phyloP scores from a whole-genome alignment of 2,888 invertebrate genomes.

The Campopleginae sp. region DNA sequence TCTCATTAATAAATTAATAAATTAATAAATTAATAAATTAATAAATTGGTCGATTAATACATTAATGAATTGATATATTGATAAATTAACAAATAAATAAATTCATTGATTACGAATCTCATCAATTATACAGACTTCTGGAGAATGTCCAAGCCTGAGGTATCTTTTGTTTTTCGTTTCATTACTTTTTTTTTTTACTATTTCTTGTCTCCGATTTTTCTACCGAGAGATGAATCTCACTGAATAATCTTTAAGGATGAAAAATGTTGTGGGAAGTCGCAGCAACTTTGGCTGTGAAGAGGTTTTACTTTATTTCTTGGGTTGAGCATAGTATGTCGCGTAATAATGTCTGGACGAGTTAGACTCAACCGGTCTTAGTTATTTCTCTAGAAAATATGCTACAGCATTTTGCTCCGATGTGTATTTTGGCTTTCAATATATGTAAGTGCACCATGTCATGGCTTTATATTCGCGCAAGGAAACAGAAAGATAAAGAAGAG shows the following conservation, averaged over 20 bases:
- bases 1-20: too few species aligned
- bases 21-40: too few species aligned
- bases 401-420: constrained; percentile 56
- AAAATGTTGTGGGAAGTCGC: background rate
- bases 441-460: constrained; percentile 36
- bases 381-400: constrained; percentile 57
- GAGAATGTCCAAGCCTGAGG: too few species aligned
- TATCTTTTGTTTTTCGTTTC: background rate
- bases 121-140: too few species aligned
- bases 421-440: constrained; percentile 55
- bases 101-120: too few species aligned
- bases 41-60: too few species aligned
- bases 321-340: constrained; percentile 2
- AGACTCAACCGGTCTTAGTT: constrained; percentile 59
- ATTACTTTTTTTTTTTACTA: background rate
- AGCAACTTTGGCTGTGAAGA: background rate
- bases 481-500: constrained; percentile 22
- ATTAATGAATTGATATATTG: too few species aligned
- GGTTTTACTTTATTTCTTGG: background rate
- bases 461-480: constrained; percentile 39
- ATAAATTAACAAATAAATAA: too few species aligned
- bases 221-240: too few species aligned
- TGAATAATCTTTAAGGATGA: background rate
- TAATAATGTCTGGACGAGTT: constrained; percentile 56
- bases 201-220: background rate